Evolutionary conservation across 2,113 vertebrate species (phyloP), one percentile per base, ranked within the genome.

Genomic region (Argyrosomus japonicus): DNA sequence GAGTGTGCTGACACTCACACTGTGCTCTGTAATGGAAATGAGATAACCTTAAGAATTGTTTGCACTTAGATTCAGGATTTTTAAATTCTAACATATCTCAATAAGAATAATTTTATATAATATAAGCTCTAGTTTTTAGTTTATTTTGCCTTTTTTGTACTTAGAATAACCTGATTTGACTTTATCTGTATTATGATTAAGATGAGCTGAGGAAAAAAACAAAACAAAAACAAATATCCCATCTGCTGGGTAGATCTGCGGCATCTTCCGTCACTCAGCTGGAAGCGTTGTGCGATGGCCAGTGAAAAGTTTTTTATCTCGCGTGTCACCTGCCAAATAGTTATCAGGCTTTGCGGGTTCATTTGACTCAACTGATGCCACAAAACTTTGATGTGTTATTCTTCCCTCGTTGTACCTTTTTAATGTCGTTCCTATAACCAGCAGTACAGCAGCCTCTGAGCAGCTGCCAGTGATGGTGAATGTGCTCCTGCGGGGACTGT

Each of bases 331-430:
- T 68, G 47, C 56, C 45, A 45, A 50, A 32, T 40, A 2, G 53
- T 82, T 62, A 68, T 68, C 61, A 19, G 4, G 29, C 75, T 82
- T 54, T 63, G 29, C 64, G 25, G 32, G 61, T 68, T 61, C 25
- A 56, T 3, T 68, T 79, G 81, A 82, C 84, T 81, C 68, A 65
- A n/a, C 67, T 18, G 6, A 73, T 15, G 60, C 60, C 77, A 61
- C 29, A n/a, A 64, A 68, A 63, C 76, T 70, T 72, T 77, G 62
- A 82, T 73, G 75, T 68, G 15, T 75, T 64, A 18, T 60, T 79
- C 68, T 64, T 67, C 13, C 47, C 29, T 81, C 68, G 4, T 25
- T 63, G 50, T 62, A 60, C 62, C 45, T 79, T 84, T 79, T 84
- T 79, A 63, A 87, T 77, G 64, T 67, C 23, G 23, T 57, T 80